Conservation (phyloP, 2,113 vertebrate genomes). For the Hystrix cristata region DNA sequence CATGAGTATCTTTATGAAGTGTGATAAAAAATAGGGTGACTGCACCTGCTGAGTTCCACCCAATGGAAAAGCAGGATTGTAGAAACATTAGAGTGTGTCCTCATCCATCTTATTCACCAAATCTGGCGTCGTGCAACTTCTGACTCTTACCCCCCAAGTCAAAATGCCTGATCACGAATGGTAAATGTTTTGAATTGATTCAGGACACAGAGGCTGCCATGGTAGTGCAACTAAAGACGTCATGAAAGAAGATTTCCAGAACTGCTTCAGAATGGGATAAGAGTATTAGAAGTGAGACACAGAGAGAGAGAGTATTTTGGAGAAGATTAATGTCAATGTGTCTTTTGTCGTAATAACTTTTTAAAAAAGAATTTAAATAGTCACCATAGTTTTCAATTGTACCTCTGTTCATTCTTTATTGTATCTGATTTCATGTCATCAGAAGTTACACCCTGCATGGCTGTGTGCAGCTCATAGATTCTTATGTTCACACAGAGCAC, state of each 20-base stretch:
- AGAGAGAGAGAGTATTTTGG: background rate
- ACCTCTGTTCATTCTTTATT: background rate
- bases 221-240: background rate
- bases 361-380: background rate
- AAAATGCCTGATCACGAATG: background rate
- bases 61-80: background rate
- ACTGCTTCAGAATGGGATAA: background rate
- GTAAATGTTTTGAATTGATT: background rate
- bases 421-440: background rate
- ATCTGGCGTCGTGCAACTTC: background rate
- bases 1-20: background rate
- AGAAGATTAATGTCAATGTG: background rate
- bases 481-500: background rate
- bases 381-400: background rate
- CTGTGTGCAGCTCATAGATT: background rate
- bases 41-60: background rate
- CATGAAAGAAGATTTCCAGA: background rate
- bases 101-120: background rate
- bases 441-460: background rate
- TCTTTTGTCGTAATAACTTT: background rate
- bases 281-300: background rate
- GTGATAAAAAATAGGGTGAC: background rate
- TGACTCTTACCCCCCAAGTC: background rate
- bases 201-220: background rate
- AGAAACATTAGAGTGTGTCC: background rate